Evolutionary conservation across 2,797 vertebrate species (phyloP).

Genomic region (Columba guinea): DNA sequence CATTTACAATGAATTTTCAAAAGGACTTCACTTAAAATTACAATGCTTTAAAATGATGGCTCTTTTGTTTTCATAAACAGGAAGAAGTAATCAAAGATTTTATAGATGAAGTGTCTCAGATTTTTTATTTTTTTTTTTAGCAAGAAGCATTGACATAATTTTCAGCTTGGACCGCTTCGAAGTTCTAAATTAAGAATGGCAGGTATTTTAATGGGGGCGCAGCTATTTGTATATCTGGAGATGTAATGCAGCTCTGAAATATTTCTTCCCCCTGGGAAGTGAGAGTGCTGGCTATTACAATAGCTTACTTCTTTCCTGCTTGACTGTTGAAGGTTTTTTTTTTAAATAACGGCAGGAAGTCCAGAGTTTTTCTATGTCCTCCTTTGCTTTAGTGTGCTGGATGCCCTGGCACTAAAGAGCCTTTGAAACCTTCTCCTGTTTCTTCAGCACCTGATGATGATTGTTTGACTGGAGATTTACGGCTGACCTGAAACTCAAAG

Average conservation of each 20-base stretch:
- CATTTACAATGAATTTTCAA: background rate
- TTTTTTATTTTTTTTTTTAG: background rate
- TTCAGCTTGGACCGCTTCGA: background rate
- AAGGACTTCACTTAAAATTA: background rate
- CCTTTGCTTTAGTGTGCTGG: background rate
- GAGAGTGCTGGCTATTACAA: background rate
- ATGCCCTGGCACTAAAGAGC: background rate
- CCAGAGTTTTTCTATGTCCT: background rate
- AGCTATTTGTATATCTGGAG: background rate
- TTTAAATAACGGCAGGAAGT: constrained; percentile 56
- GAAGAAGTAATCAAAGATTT: background rate
- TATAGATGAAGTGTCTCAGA: background rate
- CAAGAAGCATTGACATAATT: background rate
- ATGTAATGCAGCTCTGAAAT: constrained; percentile 24
- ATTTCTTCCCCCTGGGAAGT: background rate
- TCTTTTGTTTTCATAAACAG: background rate
- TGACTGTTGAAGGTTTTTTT: background rate
- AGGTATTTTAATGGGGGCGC: background rate
- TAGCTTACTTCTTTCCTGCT: constrained; percentile 7
- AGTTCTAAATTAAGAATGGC: background rate
- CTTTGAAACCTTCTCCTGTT: constrained; percentile 61
- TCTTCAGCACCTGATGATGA: constrained; percentile 43
- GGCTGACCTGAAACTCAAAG: background rate
- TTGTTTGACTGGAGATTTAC: constrained; percentile 31
- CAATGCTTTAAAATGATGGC: background rate